phyloP scores from a whole-genome alignment of 2,797 vertebrate species.

The Zenarchopterus dispar region DNA sequence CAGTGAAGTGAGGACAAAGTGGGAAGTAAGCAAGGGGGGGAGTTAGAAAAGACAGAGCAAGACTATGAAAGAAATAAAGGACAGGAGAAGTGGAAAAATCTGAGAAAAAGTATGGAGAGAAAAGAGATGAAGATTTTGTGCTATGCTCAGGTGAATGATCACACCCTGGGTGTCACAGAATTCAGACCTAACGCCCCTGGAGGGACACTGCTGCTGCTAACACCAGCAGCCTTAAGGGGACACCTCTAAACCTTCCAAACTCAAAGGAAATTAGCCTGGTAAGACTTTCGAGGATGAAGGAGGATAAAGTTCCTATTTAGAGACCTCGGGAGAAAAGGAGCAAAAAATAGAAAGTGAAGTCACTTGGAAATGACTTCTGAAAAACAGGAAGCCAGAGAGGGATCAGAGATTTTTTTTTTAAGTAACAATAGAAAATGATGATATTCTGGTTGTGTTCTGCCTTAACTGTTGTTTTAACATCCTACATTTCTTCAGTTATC shows the following conservation, averaged over 20 bases:
- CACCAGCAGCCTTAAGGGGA: slow-evolving; percentile 48
- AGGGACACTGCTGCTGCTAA: slow-evolving; percentile 26
- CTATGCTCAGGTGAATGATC: slow-evolving; percentile 33
- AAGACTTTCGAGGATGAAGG: slow-evolving; percentile 39
- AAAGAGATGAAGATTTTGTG: slow-evolving; percentile 11
- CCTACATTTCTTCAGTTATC: slow-evolving; percentile 2
- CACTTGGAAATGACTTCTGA: slow-evolving; percentile 24
- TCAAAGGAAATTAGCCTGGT: slow-evolving; percentile 59
- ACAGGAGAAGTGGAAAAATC: background rate
- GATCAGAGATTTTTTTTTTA: too few relatives aligned
- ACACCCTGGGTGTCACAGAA: slow-evolving; percentile 19
- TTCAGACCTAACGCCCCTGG: slow-evolving; percentile 37
- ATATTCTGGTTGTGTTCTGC: slow-evolving; percentile 27
- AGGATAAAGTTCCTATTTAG: slow-evolving; percentile 59
- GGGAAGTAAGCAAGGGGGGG: background rate
- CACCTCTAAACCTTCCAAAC: slow-evolving; percentile 59
- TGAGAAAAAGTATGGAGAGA: background rate
- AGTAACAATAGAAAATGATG: slow-evolving; percentile 10
- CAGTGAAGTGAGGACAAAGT: slow-evolving; percentile 23
- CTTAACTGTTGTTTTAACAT: slow-evolving; percentile 31
- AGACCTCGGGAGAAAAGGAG: slow-evolving; percentile 48
- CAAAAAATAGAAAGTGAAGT: slow-evolving; percentile 45
- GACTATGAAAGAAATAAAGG: background rate
- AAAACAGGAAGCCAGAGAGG: too few relatives aligned
- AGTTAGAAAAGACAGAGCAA: background rate